phyloP scores from a whole-genome alignment of 2,113 vertebrate genomes.

The Ailurus styani region DNA sequence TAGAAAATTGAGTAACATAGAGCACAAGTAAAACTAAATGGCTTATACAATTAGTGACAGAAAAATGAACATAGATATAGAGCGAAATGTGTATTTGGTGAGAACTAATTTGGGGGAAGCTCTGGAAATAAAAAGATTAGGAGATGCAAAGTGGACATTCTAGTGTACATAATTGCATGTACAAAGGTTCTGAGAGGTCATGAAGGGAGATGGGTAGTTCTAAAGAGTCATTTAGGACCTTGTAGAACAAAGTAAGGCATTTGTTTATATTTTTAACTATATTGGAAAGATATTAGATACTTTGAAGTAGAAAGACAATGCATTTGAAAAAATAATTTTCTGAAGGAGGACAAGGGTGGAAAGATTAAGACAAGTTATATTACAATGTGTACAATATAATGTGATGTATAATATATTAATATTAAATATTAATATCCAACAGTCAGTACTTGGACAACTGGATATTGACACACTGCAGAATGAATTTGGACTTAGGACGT shows the following conservation, averaged over 20 bases:
- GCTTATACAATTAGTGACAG: not conserved
- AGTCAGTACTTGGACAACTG: not conserved
- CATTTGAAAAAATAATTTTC: not conserved
- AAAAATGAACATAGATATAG: not conserved
- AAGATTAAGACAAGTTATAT: not conserved
- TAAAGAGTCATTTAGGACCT: not conserved
- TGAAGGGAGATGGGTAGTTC: not conserved
- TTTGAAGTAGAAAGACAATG: not conserved
- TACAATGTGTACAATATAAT: not conserved
- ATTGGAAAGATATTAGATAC: not conserved
- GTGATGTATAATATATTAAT: not conserved
- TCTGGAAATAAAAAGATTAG: not conserved
- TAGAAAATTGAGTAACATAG: not conserved
- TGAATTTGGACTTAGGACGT: not conserved
- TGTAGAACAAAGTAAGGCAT: not conserved
- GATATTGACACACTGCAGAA: not conserved
- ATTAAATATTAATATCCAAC: not conserved
- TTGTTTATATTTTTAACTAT: not conserved
- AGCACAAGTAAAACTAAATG: not conserved
- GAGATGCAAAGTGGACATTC: not conserved
- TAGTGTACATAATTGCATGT: not conserved
- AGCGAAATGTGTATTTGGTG: not conserved
- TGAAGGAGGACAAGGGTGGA: not conserved
- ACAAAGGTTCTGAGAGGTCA: not conserved
- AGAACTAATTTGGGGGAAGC: not conserved